Percentiles rank a stretch among this genome's conserved stretches.
phyloP scores from a whole-genome alignment of 2,888 invertebrate genomes.

The Agriopis marginaria region DNA sequence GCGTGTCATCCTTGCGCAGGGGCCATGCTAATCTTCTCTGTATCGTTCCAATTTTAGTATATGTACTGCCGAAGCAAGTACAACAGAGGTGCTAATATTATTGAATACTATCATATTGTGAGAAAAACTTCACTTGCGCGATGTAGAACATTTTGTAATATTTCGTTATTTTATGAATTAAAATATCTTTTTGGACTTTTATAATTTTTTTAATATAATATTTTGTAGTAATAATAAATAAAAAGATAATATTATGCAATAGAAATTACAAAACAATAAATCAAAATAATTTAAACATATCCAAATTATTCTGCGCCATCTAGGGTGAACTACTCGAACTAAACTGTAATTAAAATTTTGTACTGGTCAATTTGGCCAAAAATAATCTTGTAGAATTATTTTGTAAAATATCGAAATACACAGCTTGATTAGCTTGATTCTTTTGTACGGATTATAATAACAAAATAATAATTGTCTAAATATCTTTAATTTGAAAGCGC shows the following conservation, averaged over 20 bases:
- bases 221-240: neutral
- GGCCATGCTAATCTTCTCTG: constrained; percentile 65
- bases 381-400: no score
- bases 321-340: no score
- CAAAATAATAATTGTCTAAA: no score
- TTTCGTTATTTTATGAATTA: neutral
- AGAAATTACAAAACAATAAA: neutral
- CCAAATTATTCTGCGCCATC: no score
- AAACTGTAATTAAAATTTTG: no score
- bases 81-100: accelerated
- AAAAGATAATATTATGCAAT: neutral
- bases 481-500: neutral
- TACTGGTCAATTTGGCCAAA: no score
- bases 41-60: constrained; percentile 73
- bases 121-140: constrained; percentile 10
- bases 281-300: no score
- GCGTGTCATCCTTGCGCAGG: constrained; percentile 73
- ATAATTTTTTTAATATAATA: neutral
- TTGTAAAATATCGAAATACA: no score
- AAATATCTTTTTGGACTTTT: neutral
- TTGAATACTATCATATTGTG: constrained; percentile 28
- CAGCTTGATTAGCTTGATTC: no score
- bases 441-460: no score
- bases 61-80: constrained; percentile 72
- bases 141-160: neutral